Evolutionary conservation across 2,113 vertebrate genomes (phyloP).

Genomic region (Pseudolaguvia tuberculata): DNA sequence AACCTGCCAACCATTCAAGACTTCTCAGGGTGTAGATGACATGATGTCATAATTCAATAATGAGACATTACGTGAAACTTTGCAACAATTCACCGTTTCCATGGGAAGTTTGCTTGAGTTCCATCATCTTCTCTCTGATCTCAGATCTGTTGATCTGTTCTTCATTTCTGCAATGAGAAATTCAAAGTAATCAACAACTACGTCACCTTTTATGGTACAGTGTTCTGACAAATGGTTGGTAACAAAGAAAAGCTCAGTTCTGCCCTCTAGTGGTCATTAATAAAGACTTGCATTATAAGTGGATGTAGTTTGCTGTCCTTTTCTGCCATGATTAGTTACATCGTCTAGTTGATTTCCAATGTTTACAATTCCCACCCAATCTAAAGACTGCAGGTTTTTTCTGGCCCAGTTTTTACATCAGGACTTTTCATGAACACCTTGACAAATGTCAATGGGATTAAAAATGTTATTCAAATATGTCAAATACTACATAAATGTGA

Average conservation of each 20-base stretch:
- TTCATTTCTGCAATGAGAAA: conserved; percentile 5
- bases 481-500: conserved; percentile 30
- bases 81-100: not conserved
- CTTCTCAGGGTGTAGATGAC: too few species aligned
- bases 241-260: not conserved
- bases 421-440: conserved; percentile 33
- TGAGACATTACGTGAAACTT: not conserved
- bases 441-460: conserved; percentile 30
- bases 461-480: conserved; percentile 32
- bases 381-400: not conserved
- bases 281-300: not conserved
- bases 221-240: not conserved
- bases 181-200: not conserved
- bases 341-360: not conserved
- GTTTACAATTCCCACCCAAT: not conserved
- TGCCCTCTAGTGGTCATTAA: conserved; percentile 28
- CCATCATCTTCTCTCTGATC: not conserved
- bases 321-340: not conserved
- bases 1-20: too few species aligned
- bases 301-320: not conserved
- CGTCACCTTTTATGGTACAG: not conserved
- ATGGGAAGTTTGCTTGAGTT: not conserved
- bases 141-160: not conserved
- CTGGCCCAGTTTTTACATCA: not conserved
- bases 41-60: not conserved